These are phyloP conservation scores for Arenaria interpres DNA, from an alignment of 2,113 vertebrate species.

Conservation along the genomic window DNA sequence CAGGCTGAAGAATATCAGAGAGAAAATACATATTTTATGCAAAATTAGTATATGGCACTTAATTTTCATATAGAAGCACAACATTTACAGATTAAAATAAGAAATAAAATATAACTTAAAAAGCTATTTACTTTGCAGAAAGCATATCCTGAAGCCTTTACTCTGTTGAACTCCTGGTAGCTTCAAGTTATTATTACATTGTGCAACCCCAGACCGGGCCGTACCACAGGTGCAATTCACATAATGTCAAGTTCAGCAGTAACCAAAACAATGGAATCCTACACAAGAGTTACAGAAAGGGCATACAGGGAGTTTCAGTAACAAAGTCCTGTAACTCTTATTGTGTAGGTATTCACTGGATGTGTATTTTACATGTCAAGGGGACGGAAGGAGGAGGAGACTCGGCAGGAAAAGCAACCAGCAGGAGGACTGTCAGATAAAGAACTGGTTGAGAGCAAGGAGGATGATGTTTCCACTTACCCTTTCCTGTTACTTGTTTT, in stretches of 20 bases:
- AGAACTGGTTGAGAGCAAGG: conserved; percentile 25
- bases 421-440: conserved; percentile 67
- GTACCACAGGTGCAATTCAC: not conserved
- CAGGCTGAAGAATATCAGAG: not conserved
- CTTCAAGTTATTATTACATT: not conserved
- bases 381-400: conserved; percentile 58
- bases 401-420: conserved; percentile 48
- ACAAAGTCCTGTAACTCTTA: not conserved
- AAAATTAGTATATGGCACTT: not conserved
- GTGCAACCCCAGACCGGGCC: not conserved
- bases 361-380: not conserved
- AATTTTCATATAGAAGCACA: not conserved
- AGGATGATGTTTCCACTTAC: conserved; percentile 50
- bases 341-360: conserved; percentile 14
- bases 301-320: not conserved
- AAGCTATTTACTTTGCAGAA: not conserved
- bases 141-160: not conserved
- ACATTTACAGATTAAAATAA: not conserved
- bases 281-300: not conserved
- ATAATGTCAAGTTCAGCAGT: not conserved
- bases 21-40: not conserved
- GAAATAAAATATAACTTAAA: not conserved
- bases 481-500: conserved; percentile 59
- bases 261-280: not conserved
- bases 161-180: not conserved